These are phyloP conservation scores for Cephus cinctus DNA, from an alignment of 1,140 invertebrate genomes.

Conservation along the genomic window DNA sequence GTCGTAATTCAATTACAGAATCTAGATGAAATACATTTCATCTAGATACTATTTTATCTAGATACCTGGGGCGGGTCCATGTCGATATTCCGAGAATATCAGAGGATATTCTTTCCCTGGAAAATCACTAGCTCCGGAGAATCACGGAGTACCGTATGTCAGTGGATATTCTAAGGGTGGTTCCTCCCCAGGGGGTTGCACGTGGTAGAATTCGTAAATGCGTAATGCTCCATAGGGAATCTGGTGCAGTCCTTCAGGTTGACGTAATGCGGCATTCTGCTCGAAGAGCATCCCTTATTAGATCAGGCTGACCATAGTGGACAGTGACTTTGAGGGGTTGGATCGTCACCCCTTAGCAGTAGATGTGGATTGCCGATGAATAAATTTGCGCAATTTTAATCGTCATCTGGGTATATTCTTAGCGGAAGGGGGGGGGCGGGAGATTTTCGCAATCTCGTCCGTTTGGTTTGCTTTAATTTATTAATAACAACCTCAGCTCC, in stretches of 20 bases:
- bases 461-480: slow-evolving; percentile 3
- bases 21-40: too few relatives aligned
- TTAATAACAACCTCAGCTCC: slow-evolving; percentile 6
- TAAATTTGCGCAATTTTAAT: background rate
- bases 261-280: background rate
- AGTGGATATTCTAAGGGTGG: too few relatives aligned
- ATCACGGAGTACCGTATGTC: too few relatives aligned
- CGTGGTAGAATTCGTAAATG: background rate
- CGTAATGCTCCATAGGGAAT: background rate
- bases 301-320: background rate
- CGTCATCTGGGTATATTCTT: too few relatives aligned
- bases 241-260: too few relatives aligned
- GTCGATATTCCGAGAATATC: too few relatives aligned
- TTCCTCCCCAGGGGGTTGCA: background rate
- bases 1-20: too few relatives aligned
- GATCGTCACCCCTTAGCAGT: background rate
- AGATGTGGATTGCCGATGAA: background rate
- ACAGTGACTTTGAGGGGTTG: background rate
- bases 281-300: background rate
- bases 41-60: too few relatives aligned
- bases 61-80: too few relatives aligned
- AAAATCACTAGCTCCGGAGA: too few relatives aligned
- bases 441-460: background rate
- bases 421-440: background rate
- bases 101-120: too few relatives aligned